phyloP scores from a whole-genome alignment of 2,113 vertebrate species.

The Willisornis vidua region DNA sequence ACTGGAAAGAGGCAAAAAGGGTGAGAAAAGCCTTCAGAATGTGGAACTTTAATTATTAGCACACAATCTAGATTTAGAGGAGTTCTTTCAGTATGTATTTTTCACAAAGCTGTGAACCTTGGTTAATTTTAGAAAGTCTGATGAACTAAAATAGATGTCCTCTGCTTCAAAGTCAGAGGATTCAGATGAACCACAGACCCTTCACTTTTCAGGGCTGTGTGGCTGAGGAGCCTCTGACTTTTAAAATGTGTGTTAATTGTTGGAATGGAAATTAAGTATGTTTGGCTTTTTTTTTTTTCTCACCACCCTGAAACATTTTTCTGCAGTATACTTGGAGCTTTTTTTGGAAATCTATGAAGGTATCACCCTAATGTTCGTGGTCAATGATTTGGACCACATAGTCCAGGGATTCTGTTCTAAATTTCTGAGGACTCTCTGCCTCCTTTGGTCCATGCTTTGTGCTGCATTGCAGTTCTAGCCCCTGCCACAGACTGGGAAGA shows the following conservation, averaged over 20 bases:
- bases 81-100: neutral
- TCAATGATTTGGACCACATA: rapidly evolving
- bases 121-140: constrained; percentile 42
- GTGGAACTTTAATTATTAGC: neutral
- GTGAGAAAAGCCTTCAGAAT: neutral
- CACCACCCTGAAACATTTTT: neutral
- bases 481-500: neutral
- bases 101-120: neutral
- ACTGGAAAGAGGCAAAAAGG: neutral
- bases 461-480: neutral
- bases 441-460: neutral
- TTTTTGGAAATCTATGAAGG: neutral
- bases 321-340: neutral
- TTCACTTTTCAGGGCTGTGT: neutral
- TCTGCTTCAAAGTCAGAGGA: constrained; percentile 22
- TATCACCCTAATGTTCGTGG: neutral
- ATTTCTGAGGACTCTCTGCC: neutral
- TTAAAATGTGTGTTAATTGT: neutral
- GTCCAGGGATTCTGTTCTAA: neutral
- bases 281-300: neutral
- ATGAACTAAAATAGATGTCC: constrained; percentile 51
- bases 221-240: neutral
- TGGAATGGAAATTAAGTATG: neutral
- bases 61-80: neutral
- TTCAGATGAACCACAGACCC: neutral